phyloP scores from a whole-genome alignment of 2,888 invertebrate species.

The Apamea anceps region DNA sequence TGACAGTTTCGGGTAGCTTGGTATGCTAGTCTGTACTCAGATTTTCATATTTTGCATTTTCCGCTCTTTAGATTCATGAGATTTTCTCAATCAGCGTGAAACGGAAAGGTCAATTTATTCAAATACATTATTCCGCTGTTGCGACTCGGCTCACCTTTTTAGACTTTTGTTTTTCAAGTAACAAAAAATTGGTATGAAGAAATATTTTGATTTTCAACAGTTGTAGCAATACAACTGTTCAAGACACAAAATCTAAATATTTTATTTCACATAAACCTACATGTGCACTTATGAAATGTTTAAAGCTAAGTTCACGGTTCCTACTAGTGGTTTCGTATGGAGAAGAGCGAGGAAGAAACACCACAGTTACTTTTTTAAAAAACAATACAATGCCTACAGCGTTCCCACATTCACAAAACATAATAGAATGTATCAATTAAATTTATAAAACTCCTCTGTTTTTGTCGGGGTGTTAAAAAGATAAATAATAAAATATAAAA shows the following conservation, averaged over 20 bases:
- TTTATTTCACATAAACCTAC: background rate
- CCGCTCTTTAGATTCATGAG: background rate
- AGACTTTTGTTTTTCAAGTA: background rate
- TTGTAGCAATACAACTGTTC: too few relatives aligned
- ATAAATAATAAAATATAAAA: too few relatives aligned
- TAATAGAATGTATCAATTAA: too few relatives aligned
- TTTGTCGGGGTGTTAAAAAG: too few relatives aligned
- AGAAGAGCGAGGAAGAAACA: background rate
- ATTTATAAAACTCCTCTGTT: too few relatives aligned
- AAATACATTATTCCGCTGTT: background rate
- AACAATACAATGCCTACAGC: too few relatives aligned
- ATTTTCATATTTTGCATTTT: constrained; percentile 18
- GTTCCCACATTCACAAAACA: too few relatives aligned
- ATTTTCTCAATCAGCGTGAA: background rate
- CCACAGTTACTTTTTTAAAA: too few relatives aligned
- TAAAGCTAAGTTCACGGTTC: background rate
- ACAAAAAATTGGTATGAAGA: background rate
- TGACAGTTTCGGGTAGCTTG: too few relatives aligned
- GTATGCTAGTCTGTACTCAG: background rate
- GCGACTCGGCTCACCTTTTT: background rate
- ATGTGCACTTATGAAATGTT: background rate
- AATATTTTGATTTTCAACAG: too few relatives aligned
- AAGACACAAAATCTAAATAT: background rate
- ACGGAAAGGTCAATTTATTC: background rate
- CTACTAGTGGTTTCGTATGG: background rate